phyloP scores from a whole-genome alignment of 2,113 vertebrate species.

The Indri indri region DNA sequence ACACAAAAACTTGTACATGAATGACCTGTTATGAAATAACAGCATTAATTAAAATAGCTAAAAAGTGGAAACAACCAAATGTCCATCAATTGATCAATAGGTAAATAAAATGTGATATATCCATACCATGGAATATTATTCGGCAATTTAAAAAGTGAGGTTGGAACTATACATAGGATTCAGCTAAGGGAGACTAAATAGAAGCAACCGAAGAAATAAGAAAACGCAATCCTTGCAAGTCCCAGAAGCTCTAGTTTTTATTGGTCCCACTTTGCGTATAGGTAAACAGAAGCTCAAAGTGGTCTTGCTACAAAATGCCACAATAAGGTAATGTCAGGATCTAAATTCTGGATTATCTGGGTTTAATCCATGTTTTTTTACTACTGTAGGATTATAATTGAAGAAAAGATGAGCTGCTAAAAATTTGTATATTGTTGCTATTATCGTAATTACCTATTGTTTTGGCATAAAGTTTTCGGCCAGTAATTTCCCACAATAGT shows the following conservation, averaged over 20 bases:
- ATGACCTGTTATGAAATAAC: neutral
- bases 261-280: neutral
- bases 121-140: neutral
- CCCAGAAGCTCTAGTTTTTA: neutral
- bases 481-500: neutral
- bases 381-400: neutral
- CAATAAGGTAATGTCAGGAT: neutral
- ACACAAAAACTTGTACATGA: neutral
- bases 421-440: neutral
- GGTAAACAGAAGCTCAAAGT: neutral
- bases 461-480: neutral
- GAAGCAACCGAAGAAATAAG: neutral
- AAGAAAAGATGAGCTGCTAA: neutral
- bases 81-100: neutral
- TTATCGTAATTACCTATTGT: neutral
- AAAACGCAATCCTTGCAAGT: neutral
- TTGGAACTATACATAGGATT: neutral
- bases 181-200: neutral
- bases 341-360: neutral
- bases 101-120: neutral
- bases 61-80: neutral
- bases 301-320: neutral
- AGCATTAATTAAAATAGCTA: neutral
- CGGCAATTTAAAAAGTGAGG: neutral
- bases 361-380: neutral